phyloP scores from a whole-genome alignment of 2,888 invertebrate species.

The Xanthia icteritia region DNA sequence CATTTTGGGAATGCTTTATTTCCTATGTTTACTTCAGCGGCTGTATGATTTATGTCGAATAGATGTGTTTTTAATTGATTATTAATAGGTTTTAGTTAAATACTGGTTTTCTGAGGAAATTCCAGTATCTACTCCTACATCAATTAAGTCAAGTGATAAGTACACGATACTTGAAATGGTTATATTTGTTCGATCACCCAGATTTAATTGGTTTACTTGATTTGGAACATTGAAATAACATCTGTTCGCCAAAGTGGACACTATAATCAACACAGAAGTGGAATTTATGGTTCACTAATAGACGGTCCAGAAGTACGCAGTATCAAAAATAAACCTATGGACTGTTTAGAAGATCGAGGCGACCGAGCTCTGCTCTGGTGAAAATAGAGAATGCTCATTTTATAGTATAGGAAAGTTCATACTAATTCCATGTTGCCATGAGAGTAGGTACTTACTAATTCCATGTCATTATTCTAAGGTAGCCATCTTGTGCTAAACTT shows the following conservation, averaged over 20 bases:
- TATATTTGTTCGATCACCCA: constrained; percentile 30
- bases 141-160: constrained; percentile 49
- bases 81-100: constrained; percentile 75
- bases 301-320: not conserved
- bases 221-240: constrained; percentile 25
- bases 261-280: constrained; percentile 1
- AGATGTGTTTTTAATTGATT: constrained; percentile 78
- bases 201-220: constrained; percentile 37
- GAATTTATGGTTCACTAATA: constrained; percentile 12
- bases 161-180: constrained; percentile 32
- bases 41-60: constrained; percentile 80
- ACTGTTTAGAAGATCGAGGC: not conserved
- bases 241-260: constrained; percentile 6
- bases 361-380: no score
- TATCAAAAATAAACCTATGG: not conserved
- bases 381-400: no score
- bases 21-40: constrained; percentile 78
- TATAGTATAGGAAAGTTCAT: no score
- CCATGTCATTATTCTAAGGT: no score
- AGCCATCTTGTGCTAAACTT: no score
- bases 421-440: no score
- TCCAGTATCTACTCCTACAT: constrained; percentile 53
- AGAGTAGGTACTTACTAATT: no score
- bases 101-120: constrained; percentile 69
- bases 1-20: constrained; percentile 78